phyloP scores from a whole-genome alignment of 2,113 vertebrate genomes.

The Silurus asotus region DNA sequence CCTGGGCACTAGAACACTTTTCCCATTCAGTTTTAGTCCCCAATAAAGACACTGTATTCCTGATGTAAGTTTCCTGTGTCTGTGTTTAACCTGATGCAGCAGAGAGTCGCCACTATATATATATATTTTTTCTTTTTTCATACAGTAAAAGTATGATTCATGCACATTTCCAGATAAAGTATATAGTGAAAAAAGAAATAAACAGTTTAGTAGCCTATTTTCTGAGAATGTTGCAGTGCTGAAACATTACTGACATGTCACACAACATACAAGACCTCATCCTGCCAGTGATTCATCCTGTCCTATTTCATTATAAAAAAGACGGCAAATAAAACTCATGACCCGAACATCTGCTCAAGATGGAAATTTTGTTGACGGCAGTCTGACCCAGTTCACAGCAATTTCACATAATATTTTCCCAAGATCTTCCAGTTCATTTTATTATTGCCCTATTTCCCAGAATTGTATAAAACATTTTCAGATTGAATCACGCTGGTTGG shows the following conservation, averaged over 20 bases:
- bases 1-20: too few relatives aligned
- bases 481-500: not conserved
- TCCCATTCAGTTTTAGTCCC: too few relatives aligned
- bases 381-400: slow-evolving; percentile 21
- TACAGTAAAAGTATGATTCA: not conserved
- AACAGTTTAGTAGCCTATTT: not conserved
- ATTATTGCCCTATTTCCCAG: slow-evolving; percentile 6
- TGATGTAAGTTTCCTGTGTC: too few relatives aligned
- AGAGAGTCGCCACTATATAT: too few relatives aligned
- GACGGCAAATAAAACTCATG: not conserved
- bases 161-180: not conserved
- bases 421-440: not conserved
- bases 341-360: slow-evolving; percentile 11
- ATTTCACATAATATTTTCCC: slow-evolving; percentile 20
- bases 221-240: not conserved
- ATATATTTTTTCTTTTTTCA: too few relatives aligned
- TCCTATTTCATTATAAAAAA: not conserved
- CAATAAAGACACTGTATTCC: too few relatives aligned
- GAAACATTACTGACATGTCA: not conserved
- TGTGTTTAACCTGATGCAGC: too few relatives aligned
- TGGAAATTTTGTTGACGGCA: slow-evolving; percentile 13
- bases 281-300: not conserved
- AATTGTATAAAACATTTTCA: not conserved
- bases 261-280: not conserved
- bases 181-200: not conserved